phyloP scores from a whole-genome alignment of 2,797 vertebrate genomes.

The Sylvia borin region DNA sequence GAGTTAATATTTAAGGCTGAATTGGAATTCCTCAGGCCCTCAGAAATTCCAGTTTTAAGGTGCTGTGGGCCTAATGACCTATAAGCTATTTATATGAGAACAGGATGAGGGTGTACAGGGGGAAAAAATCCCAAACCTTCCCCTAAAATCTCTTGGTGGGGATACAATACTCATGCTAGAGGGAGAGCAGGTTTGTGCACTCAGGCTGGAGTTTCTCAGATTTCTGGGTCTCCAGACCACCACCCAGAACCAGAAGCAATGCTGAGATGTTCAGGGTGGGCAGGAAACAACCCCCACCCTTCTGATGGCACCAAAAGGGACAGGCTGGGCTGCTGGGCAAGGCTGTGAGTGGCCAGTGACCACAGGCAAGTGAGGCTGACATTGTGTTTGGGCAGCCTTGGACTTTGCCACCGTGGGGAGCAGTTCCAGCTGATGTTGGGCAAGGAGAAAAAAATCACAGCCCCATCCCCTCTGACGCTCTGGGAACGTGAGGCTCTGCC shows the following conservation, averaged over 20 bases:
- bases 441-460: neutral
- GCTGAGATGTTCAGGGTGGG: neutral
- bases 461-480: neutral
- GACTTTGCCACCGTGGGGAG: neutral
- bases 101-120: neutral
- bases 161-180: neutral
- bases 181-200: neutral
- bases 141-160: neutral
- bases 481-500: accelerated
- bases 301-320: accelerated
- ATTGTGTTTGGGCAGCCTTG: neutral
- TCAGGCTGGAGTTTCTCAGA: neutral
- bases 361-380: neutral
- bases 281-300: neutral
- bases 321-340: neutral
- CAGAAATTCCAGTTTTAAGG: neutral
- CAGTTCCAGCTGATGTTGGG: neutral
- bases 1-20: neutral
- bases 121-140: accelerated
- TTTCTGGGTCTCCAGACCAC: neutral
- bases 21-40: neutral
- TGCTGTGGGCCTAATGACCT: neutral
- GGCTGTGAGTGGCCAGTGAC: neutral
- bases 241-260: neutral
- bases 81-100: neutral